Evolutionary conservation across 2,797 vertebrate species (phyloP), one percentile per base, ranked within the genome.

Genomic region (Gastrophryne carolinensis): DNA sequence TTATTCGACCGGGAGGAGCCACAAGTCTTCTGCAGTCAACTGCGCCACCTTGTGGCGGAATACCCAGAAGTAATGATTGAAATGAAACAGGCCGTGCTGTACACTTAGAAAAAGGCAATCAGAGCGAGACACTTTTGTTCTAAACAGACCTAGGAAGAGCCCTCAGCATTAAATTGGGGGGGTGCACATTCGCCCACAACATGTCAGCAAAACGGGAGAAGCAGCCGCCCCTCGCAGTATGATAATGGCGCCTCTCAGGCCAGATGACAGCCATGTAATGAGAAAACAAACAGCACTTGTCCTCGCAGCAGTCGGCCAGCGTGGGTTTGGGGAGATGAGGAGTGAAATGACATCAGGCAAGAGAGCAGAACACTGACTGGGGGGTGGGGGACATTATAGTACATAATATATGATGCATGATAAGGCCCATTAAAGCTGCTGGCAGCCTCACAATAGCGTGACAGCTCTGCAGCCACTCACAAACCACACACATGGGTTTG

Each of bases 221-320:
- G n/a, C 8, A 21, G 11, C 44, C 30, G 19, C 15, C 56, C 39
- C 41, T 30, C 32, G 34, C 10, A 24, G 21, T n/a, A 58, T 67
- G 32, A 66, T 65, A 65, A 74, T 34, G 37, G 53, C 1, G 41
- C 27, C 73, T 68, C 63, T 68, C 21, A 68, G 50, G 44, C 47
- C 35, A 23, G 29, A 58, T 58, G 19, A 24, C 34, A 60, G 30
- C 54, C 32, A 27, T 39, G 56, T 54, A 39, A n/a, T 50, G 24
- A 19, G n/a, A 29, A 29, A 61, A 75, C 73, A 75, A 75, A 68
- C 44, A 61, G 64, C 52, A 35, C 23, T 75, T 75, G 73, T 75
- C 32, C 29, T 52, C 41, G 5, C 15, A 27, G 63, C 54, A 29
- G 30, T 7, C 44, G 27, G 19, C 37, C 29, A 29, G 73, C 41